A percentile compares a stretch with the other conserved stretches of the same genome.
phyloP scores from a whole-genome alignment of 2,797 vertebrate species.

The Chelidonichthys spinosus region DNA sequence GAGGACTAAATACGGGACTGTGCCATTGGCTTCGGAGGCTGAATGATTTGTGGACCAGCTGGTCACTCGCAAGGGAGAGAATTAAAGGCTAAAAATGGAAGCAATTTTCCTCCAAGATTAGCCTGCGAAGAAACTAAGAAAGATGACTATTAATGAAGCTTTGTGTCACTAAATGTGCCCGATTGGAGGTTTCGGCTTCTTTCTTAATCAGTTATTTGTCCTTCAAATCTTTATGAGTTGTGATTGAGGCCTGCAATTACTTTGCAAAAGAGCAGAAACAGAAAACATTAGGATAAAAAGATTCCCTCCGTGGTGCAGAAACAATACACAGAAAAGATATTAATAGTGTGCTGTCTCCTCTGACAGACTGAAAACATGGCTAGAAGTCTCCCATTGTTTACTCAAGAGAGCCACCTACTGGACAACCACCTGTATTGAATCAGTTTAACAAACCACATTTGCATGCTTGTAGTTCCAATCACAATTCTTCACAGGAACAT shows the following conservation, averaged over 20 bases:
- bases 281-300: neutral
- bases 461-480: constrained; percentile 1
- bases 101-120: constrained; percentile 80
- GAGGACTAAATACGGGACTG: constrained; percentile 52
- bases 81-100: constrained; percentile 83
- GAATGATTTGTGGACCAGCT: constrained; percentile 69
- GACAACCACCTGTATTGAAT: constrained; percentile 45
- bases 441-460: neutral
- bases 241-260: constrained; percentile 47
- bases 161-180: constrained; percentile 57
- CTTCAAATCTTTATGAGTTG: constrained; percentile 24
- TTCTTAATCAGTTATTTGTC: constrained; percentile 27
- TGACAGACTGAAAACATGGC: neutral
- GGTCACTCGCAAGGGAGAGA: constrained; percentile 72
- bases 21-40: constrained; percentile 56
- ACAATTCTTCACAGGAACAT: constrained; percentile 2
- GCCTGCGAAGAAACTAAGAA: constrained; percentile 65
- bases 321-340: neutral
- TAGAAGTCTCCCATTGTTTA: constrained; percentile 53
- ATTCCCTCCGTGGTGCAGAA: neutral
- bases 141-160: constrained; percentile 70
- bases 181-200: constrained; percentile 31
- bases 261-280: constrained; percentile 9
- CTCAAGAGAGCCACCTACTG: constrained; percentile 77
- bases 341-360: constrained; percentile 5